Conservation (phyloP, 2,113 vertebrate genomes). For the Diglossa brunneiventris region DNA sequence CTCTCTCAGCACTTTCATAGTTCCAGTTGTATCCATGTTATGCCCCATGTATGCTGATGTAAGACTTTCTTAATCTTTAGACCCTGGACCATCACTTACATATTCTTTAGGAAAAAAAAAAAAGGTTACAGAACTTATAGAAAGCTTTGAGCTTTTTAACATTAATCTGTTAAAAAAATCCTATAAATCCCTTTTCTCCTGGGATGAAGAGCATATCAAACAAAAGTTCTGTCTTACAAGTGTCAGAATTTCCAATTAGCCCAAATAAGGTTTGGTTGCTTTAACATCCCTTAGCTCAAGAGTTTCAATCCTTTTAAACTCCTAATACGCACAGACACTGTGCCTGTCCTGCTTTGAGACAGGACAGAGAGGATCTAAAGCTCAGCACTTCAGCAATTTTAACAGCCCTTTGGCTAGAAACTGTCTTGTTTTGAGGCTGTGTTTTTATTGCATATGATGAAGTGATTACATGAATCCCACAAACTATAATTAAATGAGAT, state of each 20-base stretch:
- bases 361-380: neutral
- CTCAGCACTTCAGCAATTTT: neutral
- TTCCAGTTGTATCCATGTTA: neutral
- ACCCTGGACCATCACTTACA: neutral
- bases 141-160: neutral
- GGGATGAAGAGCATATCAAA: neutral
- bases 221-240: neutral
- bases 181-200: neutral
- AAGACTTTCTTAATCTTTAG: neutral
- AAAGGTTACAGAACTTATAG: neutral
- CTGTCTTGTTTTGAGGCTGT: neutral
- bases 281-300: neutral
- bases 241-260: neutral
- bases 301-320: neutral
- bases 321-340: neutral
- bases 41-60: neutral
- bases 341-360: neutral
- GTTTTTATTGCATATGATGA: neutral
- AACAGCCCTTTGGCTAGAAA: neutral
- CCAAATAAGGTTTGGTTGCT: neutral
- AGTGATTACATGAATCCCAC: neutral
- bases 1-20: neutral
- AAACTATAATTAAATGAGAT: neutral
- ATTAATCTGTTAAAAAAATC: too few species aligned
- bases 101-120: neutral